Conservation (phyloP, 2,113 vertebrate genomes). For the Lagenorhynchus albirostris region DNA sequence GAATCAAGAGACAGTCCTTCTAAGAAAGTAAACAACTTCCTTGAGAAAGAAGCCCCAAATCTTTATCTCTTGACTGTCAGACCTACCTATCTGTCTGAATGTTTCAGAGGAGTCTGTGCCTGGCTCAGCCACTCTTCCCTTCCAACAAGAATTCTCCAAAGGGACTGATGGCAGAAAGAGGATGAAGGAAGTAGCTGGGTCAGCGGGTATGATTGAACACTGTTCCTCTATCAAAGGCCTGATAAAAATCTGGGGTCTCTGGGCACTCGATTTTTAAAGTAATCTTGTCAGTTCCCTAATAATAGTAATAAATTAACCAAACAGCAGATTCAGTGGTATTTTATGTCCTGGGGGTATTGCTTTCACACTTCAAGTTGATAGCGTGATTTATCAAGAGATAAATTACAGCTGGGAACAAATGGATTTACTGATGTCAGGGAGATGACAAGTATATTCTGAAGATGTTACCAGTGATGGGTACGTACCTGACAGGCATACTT, state of each 20-base stretch:
- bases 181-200: neutral
- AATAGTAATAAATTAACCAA: slow-evolving; percentile 77
- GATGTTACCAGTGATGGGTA: slow-evolving; percentile 61
- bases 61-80: slow-evolving; percentile 72
- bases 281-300: slow-evolving; percentile 71
- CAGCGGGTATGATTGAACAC: slow-evolving; percentile 34
- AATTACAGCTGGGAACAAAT: slow-evolving; percentile 64
- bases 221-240: slow-evolving; percentile 59
- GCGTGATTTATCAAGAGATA: slow-evolving; percentile 71
- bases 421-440: slow-evolving; percentile 67
- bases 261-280: slow-evolving; percentile 70
- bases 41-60: slow-evolving; percentile 71
- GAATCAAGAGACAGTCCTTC: slow-evolving; percentile 67
- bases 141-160: slow-evolving; percentile 10
- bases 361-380: slow-evolving; percentile 65
- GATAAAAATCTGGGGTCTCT: slow-evolving; percentile 72
- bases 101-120: neutral
- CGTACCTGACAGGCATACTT: slow-evolving; percentile 60
- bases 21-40: slow-evolving; percentile 64
- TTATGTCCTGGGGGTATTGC: slow-evolving; percentile 66
- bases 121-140: neutral
- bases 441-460: slow-evolving; percentile 51
- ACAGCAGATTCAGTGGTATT: slow-evolving; percentile 71
- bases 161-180: neutral
- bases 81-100: slow-evolving; percentile 63